These are phyloP conservation scores for Prunella fulvescens DNA, from an alignment of 2,113 vertebrate genomes.

Conservation along the genomic window DNA sequence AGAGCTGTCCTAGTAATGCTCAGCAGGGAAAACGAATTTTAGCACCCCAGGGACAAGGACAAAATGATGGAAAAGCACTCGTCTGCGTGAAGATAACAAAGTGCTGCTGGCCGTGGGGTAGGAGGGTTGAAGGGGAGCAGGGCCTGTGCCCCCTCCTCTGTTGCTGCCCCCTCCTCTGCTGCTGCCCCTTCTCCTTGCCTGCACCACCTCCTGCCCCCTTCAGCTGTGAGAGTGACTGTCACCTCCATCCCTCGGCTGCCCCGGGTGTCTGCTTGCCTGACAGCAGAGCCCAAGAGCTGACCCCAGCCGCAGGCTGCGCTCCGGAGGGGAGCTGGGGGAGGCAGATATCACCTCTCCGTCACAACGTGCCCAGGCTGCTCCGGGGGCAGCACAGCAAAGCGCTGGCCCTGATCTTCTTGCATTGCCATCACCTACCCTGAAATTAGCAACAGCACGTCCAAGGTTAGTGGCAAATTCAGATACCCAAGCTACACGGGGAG, in stretches of 20 bases:
- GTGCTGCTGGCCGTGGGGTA: not conserved
- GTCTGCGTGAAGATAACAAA: not conserved
- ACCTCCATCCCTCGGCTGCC: slow-evolving; percentile 46
- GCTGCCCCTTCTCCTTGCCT: not conserved
- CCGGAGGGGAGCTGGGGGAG: not conserved
- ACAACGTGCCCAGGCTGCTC: slow-evolving; percentile 8
- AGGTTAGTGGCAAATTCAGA: slow-evolving; percentile 52
- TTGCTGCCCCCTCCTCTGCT: not conserved
- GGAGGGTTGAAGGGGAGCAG: not conserved
- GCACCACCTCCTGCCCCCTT: slow-evolving; percentile 38
- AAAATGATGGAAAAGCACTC: not conserved
- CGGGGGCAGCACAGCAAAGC: not conserved
- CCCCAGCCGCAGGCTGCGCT: not conserved
- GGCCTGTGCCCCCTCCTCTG: not conserved
- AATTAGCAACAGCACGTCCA: slow-evolving; percentile 51
- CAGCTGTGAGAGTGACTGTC: slow-evolving; percentile 10
- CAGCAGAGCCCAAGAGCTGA: slow-evolving; percentile 33
- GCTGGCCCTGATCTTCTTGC: slow-evolving; percentile 44
- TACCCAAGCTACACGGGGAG: slow-evolving; percentile 7
- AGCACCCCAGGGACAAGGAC: not conserved
- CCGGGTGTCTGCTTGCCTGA: not conserved
- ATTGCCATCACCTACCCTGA: slow-evolving; percentile 54
- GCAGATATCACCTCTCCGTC: slow-evolving; percentile 52
- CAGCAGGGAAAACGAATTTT: not conserved
- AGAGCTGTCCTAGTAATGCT: not conserved